Base-by-base conservation (phyloP, 2,888 invertebrate genomes). In the Tortricodes alternella region DNA sequence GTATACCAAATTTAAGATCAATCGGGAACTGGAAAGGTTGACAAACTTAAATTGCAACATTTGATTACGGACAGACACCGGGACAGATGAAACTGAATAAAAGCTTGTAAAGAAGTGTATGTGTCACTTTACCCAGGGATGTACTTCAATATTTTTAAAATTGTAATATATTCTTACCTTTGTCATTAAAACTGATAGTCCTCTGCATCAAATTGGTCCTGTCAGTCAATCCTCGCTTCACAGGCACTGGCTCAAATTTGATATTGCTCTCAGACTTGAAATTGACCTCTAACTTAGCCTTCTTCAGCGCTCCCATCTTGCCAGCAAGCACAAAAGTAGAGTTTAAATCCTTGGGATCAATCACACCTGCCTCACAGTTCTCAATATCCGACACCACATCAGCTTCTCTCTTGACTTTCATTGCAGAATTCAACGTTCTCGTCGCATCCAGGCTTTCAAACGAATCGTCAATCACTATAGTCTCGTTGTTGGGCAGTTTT, bases 251-350 rank as follows among this genome's bases (percentile, higher is more conserved):
- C 16, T 74, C 71, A 3, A 44, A 59, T 46, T 63, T 75, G 59
- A 59, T 62, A 5, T 53, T 18, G 6, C 9, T 4, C 9, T 44
- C 24, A 5, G 3, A 2, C 23, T 53, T 53, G 0, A 53, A 46
- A 24, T 39, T 39, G 19, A 16, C 19, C 27, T 78, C 83, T 0
- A 63, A 53, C n/a, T 79, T 75, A 1, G 73, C 58, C 23, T 77
- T 80, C 58, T 76, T 79, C 53, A 71, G 43, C 0, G 64, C 64
- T 8, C 85, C 81, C 60, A 80, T 64, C 29, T 87, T 89, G 0
- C 78, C 85, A 2, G 81, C 78, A 58, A 91, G 63, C 6, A 91
- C 89, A 59, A 91, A 89, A 0, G 91, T 91, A 0, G 89, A 90
- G 61, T 91, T 90, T 69, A 91, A 71, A 57, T 87, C 77, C 0